Evolutionary conservation across 2,797 vertebrate species (phyloP).

Genomic region (Passerculus sandwichensis): DNA sequence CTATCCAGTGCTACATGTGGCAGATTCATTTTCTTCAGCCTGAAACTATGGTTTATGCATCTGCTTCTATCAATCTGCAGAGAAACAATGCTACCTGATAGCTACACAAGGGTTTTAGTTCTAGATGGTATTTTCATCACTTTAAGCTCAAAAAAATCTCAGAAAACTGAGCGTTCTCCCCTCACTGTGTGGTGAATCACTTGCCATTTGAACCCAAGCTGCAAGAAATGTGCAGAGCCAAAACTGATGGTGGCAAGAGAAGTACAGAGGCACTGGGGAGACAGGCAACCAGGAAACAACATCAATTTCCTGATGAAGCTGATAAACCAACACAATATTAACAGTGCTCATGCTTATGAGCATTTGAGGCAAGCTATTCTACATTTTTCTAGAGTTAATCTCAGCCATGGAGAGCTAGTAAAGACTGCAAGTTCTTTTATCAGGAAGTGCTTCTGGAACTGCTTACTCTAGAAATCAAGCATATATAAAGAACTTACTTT

Average conservation of each 20-base stretch:
- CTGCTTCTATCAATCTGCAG: not conserved
- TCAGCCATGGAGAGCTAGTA: not conserved
- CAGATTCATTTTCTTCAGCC: not conserved
- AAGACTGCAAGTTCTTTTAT: not conserved
- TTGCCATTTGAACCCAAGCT: not conserved
- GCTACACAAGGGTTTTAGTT: not conserved
- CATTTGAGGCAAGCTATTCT: not conserved
- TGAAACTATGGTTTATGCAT: not conserved
- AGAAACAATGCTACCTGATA: fast-evolving
- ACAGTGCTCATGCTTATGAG: not conserved
- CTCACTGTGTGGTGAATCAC: fast-evolving
- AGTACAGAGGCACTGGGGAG: not conserved
- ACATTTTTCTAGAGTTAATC: not conserved
- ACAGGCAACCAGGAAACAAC: not conserved
- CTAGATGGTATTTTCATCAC: not conserved
- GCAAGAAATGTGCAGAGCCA: not conserved
- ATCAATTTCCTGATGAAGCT: not conserved
- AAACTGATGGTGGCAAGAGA: not conserved
- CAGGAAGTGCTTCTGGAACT: not conserved
- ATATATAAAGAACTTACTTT: not conserved
- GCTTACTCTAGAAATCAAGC: not conserved
- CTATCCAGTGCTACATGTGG: not conserved
- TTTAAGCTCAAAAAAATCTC: not conserved
- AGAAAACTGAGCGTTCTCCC: fast-evolving
- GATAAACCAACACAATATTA: not conserved